phyloP scores from a whole-genome alignment of 2,113 vertebrate species.

The Poeciliopsis occidentalis region DNA sequence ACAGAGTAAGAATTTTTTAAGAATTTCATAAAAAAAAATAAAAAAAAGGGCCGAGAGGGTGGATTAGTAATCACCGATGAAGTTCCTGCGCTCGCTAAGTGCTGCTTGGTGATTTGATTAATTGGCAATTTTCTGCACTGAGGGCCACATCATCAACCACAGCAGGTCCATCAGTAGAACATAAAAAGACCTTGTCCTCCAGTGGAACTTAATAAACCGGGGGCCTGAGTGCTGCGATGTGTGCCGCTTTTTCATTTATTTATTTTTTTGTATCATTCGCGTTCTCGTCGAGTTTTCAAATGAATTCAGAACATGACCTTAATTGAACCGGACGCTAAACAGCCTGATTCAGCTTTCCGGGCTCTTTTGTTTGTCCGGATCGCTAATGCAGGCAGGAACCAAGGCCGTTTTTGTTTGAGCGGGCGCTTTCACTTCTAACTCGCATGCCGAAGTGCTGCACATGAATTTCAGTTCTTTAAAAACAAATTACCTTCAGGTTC shows the following conservation, averaged over 20 bases:
- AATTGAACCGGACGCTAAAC: neutral
- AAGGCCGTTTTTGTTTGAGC: neutral
- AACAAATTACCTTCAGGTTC: neutral
- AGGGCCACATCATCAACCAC: conserved; percentile 20
- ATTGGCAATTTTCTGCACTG: conserved; percentile 26
- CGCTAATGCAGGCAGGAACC: neutral
- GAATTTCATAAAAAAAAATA: neutral
- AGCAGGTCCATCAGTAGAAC: conserved; percentile 27
- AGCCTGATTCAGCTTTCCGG: neutral
- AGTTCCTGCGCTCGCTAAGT: conserved; percentile 23
- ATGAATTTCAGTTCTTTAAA: neutral
- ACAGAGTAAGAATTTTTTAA: neutral
- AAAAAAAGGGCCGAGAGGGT: neutral
- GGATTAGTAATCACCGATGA: conserved; percentile 2
- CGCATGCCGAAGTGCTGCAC: neutral
- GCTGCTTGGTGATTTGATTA: conserved; percentile 38
- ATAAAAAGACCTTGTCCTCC: conserved; percentile 16
- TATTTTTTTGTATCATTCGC: neutral
- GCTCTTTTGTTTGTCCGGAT: neutral
- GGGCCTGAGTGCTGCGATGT: conserved; percentile 18
- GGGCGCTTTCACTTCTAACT: neutral
- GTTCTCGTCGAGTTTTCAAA: neutral
- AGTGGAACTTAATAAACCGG: conserved; percentile 6
- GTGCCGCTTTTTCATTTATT: conserved; percentile 9
- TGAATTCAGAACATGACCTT: neutral